Conservation (phyloP, 2,888 invertebrate species). For the Folsomia manolachei region DNA sequence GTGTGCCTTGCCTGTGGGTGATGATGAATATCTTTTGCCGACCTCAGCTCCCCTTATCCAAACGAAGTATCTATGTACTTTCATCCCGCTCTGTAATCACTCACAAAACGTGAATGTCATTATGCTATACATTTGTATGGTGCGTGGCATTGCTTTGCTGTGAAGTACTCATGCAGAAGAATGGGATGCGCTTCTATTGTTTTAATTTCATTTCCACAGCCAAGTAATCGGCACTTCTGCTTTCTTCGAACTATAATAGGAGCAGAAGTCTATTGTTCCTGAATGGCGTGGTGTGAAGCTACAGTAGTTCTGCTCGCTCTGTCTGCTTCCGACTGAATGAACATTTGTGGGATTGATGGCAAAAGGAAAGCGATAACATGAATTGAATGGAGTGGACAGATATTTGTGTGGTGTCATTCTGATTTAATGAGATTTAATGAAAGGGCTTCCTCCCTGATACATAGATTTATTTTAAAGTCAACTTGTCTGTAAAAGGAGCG, state of each 20-base stretch:
- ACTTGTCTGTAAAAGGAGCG: no score
- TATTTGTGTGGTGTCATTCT: no score
- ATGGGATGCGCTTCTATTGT: background rate
- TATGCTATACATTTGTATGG: background rate
- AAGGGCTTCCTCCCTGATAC: no score
- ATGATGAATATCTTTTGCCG: background rate
- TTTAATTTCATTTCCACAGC: background rate
- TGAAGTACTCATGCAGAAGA: background rate
- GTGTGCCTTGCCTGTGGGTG: background rate
- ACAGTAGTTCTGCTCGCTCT: background rate
- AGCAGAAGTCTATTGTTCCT: background rate
- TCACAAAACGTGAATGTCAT: background rate
- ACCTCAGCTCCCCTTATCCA: no score
- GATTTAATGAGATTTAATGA: no score
- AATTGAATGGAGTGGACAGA: no score
- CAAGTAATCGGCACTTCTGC: background rate
- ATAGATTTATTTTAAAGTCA: no score
- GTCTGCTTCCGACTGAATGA: background rate
- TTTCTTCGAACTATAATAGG: background rate
- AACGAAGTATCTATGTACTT: no score
- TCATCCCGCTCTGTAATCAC: background rate
- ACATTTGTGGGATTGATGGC: background rate
- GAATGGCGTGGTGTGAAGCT: background rate
- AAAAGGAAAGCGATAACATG: no score
- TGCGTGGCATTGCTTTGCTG: background rate